A percentile compares a stretch with the other conserved stretches of the same genome.
Evolutionary conservation across 1,140 invertebrate genomes (phyloP).

Genomic region (Zaprionus camerounensis): DNA sequence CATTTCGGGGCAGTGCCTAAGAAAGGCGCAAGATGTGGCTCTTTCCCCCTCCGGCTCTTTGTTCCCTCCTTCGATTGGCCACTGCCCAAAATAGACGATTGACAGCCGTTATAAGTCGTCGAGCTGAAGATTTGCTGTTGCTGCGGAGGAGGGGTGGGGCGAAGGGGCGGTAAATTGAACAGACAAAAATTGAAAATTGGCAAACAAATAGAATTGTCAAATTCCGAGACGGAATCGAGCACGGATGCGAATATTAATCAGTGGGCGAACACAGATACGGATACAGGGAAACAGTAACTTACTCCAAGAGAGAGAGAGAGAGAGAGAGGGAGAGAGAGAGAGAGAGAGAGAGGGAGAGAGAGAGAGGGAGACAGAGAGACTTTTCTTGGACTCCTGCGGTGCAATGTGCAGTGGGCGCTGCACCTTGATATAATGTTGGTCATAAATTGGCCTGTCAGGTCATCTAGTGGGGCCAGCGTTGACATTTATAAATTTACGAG

Average conservation of each 20-base stretch:
- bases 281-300: background rate
- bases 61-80: background rate
- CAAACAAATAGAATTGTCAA: slow-evolving; percentile 27
- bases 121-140: slow-evolving; percentile 11
- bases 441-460: slow-evolving; percentile 61
- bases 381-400: background rate
- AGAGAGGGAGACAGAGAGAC: background rate
- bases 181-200: slow-evolving; percentile 25
- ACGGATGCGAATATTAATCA: slow-evolving; percentile 10
- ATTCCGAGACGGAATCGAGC: slow-evolving; percentile 3
- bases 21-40: background rate
- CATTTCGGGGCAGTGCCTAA: slow-evolving; percentile 7
- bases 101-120: slow-evolving; percentile 13
- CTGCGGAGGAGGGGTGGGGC: too few species aligned
- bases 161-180: background rate
- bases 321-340: background rate
- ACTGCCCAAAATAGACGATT: background rate
- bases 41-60: background rate
- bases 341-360: too few species aligned
- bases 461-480: slow-evolving; percentile 24
- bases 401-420: slow-evolving; percentile 38
- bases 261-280: background rate
- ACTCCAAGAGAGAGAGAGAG: too few species aligned
- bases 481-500: slow-evolving; percentile 72
- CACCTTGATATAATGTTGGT: slow-evolving; percentile 55